Conservation (phyloP, 2,888 invertebrate species). For the Eumacrocentrus americanus region DNA sequence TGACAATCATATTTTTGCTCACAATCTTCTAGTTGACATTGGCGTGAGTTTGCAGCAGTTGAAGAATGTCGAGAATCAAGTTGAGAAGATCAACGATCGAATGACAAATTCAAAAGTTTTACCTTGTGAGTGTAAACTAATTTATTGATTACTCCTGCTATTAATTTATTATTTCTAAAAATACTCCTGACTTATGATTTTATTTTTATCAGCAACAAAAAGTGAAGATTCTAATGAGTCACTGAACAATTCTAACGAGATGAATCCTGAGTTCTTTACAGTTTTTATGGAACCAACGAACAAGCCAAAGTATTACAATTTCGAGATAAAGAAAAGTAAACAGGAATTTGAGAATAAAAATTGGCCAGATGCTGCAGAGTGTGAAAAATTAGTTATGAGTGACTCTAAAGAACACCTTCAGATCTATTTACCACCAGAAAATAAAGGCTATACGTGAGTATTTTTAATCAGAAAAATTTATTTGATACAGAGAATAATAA, state of each 20-base stretch:
- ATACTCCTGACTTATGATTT: not conserved
- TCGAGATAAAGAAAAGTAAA: slow-evolving; percentile 41
- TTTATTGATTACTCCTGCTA: not conserved
- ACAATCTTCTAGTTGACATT: slow-evolving; percentile 60
- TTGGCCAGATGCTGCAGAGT: slow-evolving; percentile 46
- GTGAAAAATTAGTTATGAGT: slow-evolving; percentile 36
- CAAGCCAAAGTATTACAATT: slow-evolving; percentile 44
- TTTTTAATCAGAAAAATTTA: slow-evolving; percentile 1
- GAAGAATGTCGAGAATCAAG: slow-evolving; percentile 64
- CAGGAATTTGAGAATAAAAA: slow-evolving; percentile 41
- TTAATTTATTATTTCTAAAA: not conserved
- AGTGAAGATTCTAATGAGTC: slow-evolving; percentile 28
- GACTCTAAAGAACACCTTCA: slow-evolving; percentile 64
- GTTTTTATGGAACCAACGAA: slow-evolving; percentile 47
- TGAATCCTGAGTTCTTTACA: slow-evolving; percentile 34
- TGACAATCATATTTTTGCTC: slow-evolving; percentile 57
- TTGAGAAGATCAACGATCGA: slow-evolving; percentile 62
- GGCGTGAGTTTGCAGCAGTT: slow-evolving; percentile 63
- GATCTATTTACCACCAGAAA: slow-evolving; percentile 76
- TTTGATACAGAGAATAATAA: not conserved
- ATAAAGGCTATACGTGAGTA: slow-evolving; percentile 77
- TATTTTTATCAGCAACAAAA: slow-evolving; percentile 27
- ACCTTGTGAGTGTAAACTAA: slow-evolving; percentile 40
- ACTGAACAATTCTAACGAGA: slow-evolving; percentile 32
- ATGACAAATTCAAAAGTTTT: slow-evolving; percentile 52